These are phyloP conservation scores for Aphrophora alni DNA, from an alignment of 2,888 invertebrate species.

Conservation along the genomic window DNA sequence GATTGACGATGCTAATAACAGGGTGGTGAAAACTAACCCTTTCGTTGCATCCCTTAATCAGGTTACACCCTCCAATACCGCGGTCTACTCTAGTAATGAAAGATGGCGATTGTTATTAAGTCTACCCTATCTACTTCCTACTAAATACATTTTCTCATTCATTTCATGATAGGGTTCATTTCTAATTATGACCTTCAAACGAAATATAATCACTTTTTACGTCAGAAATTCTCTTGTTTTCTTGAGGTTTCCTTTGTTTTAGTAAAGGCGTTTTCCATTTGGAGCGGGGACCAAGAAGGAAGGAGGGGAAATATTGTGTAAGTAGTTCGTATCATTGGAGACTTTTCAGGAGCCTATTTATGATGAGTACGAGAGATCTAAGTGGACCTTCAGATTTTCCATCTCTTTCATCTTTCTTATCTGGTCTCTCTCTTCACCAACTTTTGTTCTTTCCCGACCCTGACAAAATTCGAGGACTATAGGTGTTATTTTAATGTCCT, in stretches of 20 bases:
- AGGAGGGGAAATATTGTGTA: no score
- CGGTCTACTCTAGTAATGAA: neutral
- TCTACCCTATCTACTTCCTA: neutral
- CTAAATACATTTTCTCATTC: neutral
- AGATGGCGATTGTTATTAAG: neutral
- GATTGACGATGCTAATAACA: neutral
- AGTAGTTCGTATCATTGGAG: no score
- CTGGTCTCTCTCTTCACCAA: no score
- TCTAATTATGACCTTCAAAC: neutral
- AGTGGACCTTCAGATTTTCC: no score
- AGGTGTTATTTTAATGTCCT: no score
- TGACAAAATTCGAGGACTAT: no score
- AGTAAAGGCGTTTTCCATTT: no score
- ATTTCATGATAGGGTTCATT: neutral
- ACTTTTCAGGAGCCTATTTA: no score
- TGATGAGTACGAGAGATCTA: no score
- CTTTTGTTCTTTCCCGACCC: no score
- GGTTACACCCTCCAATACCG: neutral
- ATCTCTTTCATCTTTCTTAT: no score
- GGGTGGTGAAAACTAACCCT: conserved; percentile 5
- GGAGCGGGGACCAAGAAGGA: no score
- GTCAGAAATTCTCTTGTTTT: neutral
- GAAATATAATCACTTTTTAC: neutral
- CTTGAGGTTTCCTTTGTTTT: neutral
- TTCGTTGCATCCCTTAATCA: conserved; percentile 4